Evolutionary conservation across 92 coral and sea anemone species (phyloP).

Genomic region (Epizoanthus illoricatus): DNA sequence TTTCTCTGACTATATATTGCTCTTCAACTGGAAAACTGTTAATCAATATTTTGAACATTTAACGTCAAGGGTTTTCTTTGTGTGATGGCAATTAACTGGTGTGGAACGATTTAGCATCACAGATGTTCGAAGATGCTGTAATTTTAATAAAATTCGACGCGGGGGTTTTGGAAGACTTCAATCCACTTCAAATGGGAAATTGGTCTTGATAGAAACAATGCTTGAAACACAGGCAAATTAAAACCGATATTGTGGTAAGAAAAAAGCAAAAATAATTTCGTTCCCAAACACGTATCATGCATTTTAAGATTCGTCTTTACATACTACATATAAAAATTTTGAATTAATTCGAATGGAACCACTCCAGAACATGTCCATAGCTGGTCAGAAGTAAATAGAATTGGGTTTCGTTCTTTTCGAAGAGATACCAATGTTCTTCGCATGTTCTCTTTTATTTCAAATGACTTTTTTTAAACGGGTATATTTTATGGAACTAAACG

Average conservation of each 20-base stretch:
- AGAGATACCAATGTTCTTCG: too few species aligned
- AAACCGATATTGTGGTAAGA: neutral
- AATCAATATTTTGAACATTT: neutral
- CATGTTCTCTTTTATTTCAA: too few species aligned
- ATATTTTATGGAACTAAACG: too few species aligned
- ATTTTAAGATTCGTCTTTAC: too few species aligned
- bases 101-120: conserved; percentile 1
- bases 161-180: conserved; percentile 3
- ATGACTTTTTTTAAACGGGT: too few species aligned
- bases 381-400: too few species aligned
- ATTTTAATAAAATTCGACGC: conserved; percentile 21
- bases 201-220: conserved; percentile 13
- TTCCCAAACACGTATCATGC: neutral
- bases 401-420: too few species aligned
- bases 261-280: neutral
- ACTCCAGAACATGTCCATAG: too few species aligned
- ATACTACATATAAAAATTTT: too few species aligned
- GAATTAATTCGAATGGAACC: too few species aligned
- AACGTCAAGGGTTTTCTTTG: conserved; percentile 6
- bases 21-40: too few species aligned
- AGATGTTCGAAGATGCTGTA: neutral
- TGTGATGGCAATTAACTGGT: neutral
- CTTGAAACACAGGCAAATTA: neutral
- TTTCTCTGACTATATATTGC: too few species aligned
- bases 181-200: neutral